Evolutionary conservation across 2,888 invertebrate species (phyloP).

Genomic region (Drosophila multiciliata): DNA sequence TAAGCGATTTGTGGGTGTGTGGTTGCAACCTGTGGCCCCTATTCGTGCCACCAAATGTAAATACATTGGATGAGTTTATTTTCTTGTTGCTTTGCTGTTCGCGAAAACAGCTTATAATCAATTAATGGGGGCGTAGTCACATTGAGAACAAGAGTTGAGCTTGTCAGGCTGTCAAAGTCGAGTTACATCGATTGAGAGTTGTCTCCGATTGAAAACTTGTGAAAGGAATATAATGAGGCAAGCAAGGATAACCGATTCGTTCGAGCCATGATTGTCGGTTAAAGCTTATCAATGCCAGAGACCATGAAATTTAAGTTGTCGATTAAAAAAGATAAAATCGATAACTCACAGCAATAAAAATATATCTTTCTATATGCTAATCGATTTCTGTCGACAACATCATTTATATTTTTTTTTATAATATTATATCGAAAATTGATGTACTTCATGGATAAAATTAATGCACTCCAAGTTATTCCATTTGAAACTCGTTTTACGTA

Average conservation of each 20-base stretch:
- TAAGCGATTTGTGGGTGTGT: conserved; percentile 12
- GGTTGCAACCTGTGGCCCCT: conserved; percentile 52
- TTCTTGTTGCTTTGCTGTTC: conserved; percentile 21
- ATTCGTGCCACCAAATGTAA: conserved; percentile 55
- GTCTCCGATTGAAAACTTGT: not conserved
- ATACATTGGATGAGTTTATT: conserved; percentile 34
- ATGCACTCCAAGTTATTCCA: not conserved
- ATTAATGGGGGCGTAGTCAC: conserved; percentile 10
- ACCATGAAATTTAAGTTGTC: not conserved
- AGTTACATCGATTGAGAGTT: not conserved
- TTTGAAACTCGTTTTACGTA: not conserved
- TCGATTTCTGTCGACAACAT: not conserved
- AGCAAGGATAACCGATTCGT: no score
- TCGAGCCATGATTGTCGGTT: fast-evolving
- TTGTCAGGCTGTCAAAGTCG: not conserved
- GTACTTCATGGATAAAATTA: not conserved
- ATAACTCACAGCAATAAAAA: not conserved
- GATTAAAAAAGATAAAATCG: not conserved
- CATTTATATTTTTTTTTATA: not conserved
- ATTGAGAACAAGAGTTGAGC: not conserved
- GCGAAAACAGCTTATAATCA: conserved; percentile 24
- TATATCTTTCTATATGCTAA: not conserved
- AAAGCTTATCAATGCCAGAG: not conserved
- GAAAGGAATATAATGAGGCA: not conserved
- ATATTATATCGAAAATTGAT: not conserved